Evolutionary conservation across 2,888 invertebrate genomes (phyloP).

Genomic region (Rutpela maculata): DNA sequence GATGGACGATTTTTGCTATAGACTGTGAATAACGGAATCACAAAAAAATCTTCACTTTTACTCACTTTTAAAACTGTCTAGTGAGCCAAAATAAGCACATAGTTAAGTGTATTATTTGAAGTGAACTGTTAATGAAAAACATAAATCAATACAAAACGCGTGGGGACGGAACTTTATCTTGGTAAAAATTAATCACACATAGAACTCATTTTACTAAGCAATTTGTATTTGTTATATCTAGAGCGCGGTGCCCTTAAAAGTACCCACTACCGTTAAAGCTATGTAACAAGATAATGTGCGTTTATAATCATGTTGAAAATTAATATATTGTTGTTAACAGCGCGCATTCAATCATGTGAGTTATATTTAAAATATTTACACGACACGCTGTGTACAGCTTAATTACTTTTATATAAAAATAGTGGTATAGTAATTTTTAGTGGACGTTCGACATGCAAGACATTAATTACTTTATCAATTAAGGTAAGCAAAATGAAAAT

Average conservation of each 20-base stretch:
- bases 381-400: constrained; percentile 47
- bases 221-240: background rate
- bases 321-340: constrained; percentile 48
- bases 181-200: no score
- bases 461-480: constrained; percentile 61
- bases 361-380: constrained; percentile 42
- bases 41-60: no score
- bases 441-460: constrained; percentile 48
- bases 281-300: background rate
- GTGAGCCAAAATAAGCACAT: no score
- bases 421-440: constrained; percentile 45
- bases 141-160: no score
- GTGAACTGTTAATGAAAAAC: no score
- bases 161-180: no score
- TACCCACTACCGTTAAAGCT: background rate
- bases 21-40: no score
- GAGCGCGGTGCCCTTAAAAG: background rate
- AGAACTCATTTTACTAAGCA: background rate
- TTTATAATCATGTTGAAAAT: constrained; percentile 43
- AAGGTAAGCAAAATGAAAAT: constrained; percentile 56
- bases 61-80: no score
- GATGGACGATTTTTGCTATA: no score
- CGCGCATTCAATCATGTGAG: constrained; percentile 43
- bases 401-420: constrained; percentile 56
- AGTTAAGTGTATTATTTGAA: no score